phyloP scores from a whole-genome alignment of 2,888 invertebrate genomes.

The Drosophila gaucha region DNA sequence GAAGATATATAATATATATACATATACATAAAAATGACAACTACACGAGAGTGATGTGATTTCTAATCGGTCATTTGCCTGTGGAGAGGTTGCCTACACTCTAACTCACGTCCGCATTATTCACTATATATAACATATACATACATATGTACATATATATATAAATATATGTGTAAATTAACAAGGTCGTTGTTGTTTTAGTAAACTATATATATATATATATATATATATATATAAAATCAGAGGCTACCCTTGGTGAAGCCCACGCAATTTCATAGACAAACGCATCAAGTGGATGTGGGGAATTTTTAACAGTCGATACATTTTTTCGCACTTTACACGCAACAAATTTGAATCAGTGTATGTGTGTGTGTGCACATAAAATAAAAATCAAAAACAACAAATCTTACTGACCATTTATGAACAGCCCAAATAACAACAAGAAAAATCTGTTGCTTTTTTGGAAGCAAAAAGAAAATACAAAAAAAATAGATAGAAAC shows the following conservation, averaged over 20 bases:
- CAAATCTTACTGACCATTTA: constrained; percentile 48
- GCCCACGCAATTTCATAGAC: constrained; percentile 37
- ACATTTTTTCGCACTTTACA: constrained; percentile 53
- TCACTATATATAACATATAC: background rate
- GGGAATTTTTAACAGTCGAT: constrained; percentile 38
- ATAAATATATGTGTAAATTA: constrained; percentile 29
- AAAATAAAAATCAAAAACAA: constrained; percentile 28
- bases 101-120: constrained; percentile 18
- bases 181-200: constrained; percentile 62
- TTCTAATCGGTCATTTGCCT: constrained; percentile 77
- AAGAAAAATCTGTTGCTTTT: constrained; percentile 23
- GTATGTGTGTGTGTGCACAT: constrained; percentile 10
- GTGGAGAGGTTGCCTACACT: constrained; percentile 29
- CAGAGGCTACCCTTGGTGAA: constrained; percentile 42
- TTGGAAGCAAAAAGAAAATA: constrained; percentile 40
- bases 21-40: constrained; percentile 15
- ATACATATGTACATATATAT: background rate
- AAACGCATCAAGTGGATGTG: constrained; percentile 44
- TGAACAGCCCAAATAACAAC: constrained; percentile 30
- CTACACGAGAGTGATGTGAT: constrained; percentile 61
- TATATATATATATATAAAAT: constrained; percentile 20
- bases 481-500: constrained; percentile 21
- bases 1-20: background rate
- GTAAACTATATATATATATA: constrained; percentile 5
- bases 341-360: constrained; percentile 14